Evolutionary conservation across 2,113 vertebrate species (phyloP).

Genomic region (Sinocyclocheilus maitianheensis): DNA sequence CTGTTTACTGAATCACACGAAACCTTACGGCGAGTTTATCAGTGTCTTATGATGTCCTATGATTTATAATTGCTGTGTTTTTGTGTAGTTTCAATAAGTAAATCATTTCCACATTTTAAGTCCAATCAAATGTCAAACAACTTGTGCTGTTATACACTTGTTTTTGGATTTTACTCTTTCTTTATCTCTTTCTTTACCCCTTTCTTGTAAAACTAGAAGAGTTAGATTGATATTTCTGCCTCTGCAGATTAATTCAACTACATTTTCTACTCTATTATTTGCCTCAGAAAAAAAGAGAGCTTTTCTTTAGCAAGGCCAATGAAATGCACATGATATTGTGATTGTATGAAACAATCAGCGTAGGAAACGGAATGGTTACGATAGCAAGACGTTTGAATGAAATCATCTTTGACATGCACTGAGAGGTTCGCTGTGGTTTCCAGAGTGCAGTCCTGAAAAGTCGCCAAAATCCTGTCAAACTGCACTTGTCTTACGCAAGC

Average conservation of each 20-base stretch:
- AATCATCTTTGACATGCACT: conserved; percentile 17
- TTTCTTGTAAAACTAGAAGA: not conserved
- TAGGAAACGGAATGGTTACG: not conserved
- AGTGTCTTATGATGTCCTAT: not conserved
- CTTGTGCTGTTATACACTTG: too few relatives aligned
- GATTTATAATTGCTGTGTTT: too few relatives aligned
- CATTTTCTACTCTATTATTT: not conserved
- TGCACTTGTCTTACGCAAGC: not conserved
- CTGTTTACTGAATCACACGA: not conserved
- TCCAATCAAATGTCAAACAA: not conserved
- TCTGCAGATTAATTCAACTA: not conserved
- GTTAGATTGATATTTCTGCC: not conserved
- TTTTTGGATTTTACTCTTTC: not conserved
- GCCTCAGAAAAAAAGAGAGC: not conserved
- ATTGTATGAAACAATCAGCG: not conserved
- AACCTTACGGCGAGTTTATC: not conserved
- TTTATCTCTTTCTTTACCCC: not conserved
- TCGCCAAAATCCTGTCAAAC: conserved; percentile 19
- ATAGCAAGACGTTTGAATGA: not conserved
- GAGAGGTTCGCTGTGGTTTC: not conserved
- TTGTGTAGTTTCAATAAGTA: not conserved
- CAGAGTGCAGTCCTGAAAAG: not conserved
- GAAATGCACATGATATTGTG: not conserved
- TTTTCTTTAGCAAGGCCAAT: not conserved
- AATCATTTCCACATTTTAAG: not conserved